These are phyloP conservation scores for Valencia hispanica DNA, from an alignment of 2,797 vertebrate genomes.

Conservation along the genomic window DNA sequence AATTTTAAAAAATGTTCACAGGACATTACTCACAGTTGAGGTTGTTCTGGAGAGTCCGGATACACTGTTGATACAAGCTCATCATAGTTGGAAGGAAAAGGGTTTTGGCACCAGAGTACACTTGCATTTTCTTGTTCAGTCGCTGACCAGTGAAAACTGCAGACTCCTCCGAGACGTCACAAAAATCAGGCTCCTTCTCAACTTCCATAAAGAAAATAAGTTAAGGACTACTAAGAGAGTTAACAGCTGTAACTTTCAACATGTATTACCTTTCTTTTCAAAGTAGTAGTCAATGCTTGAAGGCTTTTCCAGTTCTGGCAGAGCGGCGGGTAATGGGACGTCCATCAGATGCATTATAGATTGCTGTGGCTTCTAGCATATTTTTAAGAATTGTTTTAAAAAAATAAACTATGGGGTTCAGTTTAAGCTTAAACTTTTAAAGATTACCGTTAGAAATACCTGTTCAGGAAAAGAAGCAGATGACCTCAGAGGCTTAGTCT, in stretches of 20 bases:
- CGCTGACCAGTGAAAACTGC: constrained; percentile 84
- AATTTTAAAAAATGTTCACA: not conserved
- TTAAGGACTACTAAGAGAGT: not conserved
- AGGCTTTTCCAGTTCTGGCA: constrained; percentile 76
- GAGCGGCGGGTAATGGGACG: constrained; percentile 80
- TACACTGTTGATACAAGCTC: constrained; percentile 88
- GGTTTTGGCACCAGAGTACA: constrained; percentile 89
- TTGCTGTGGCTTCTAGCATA: constrained; percentile 58
- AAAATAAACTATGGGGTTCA: not conserved
- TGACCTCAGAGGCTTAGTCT: constrained; percentile 33
- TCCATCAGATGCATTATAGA: constrained; percentile 84
- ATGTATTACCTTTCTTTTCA: constrained; percentile 81
- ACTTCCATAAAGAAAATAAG: constrained; percentile 18
- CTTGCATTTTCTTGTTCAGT: constrained; percentile 89
- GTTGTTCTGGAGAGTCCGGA: constrained; percentile 91
- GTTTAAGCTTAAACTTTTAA: not conserved
- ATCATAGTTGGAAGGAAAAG: constrained; percentile 87
- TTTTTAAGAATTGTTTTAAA: not conserved
- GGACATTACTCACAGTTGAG: constrained; percentile 85
- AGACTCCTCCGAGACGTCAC: constrained; percentile 65
- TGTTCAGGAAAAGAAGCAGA: constrained; percentile 18
- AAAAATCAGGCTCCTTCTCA: constrained; percentile 62
- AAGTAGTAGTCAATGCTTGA: constrained; percentile 70
- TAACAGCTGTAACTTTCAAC: constrained; percentile 1
- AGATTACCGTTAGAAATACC: constrained; percentile 33